Evolutionary conservation across 1,140 invertebrate genomes (phyloP).

Genomic region (Drosophila gunungcola): DNA sequence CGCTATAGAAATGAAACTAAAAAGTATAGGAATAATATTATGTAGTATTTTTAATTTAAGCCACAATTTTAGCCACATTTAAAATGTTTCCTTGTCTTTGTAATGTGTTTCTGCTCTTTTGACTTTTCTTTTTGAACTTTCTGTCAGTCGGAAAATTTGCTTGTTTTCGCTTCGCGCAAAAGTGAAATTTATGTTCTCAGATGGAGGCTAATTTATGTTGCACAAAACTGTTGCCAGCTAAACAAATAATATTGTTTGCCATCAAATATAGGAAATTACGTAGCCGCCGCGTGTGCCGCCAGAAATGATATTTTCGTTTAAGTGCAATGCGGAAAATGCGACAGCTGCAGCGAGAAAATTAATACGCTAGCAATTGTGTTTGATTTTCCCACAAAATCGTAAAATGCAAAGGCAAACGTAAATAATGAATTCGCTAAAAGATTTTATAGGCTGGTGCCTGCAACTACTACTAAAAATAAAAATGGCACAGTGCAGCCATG

Average conservation of each 20-base stretch:
- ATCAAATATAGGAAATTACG: conserved; percentile 66
- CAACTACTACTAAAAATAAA: conserved; percentile 69
- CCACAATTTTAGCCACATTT: too few species aligned
- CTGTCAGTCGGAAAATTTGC: conserved; percentile 28
- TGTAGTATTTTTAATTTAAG: too few species aligned
- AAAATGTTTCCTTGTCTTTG: conserved; percentile 17
- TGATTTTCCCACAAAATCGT: conserved; percentile 11
- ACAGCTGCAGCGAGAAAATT: conserved; percentile 70
- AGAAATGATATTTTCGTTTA: conserved; percentile 30
- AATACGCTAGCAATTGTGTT: conserved; percentile 62
- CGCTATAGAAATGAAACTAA: too few species aligned
- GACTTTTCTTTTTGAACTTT: conserved; percentile 23
- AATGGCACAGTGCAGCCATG: conserved; percentile 48
- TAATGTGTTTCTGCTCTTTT: conserved; percentile 23
- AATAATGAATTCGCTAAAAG: conserved; percentile 24
- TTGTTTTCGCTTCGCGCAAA: conserved; percentile 32
- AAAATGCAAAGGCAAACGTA: neutral
- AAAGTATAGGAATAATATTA: too few species aligned
- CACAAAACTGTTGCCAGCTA: conserved; percentile 16
- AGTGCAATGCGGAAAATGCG: conserved; percentile 46
- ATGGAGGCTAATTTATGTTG: conserved; percentile 47
- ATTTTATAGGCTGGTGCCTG: conserved; percentile 55
- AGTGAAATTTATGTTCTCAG: conserved; percentile 57
- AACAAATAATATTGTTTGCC: conserved; percentile 34
- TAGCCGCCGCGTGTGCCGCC: conserved; percentile 61